A percentile compares a stretch with the other conserved stretches of the same genome.
These are phyloP conservation scores for Actias luna DNA, from an alignment of 2,888 invertebrate genomes.

Conservation along the genomic window DNA sequence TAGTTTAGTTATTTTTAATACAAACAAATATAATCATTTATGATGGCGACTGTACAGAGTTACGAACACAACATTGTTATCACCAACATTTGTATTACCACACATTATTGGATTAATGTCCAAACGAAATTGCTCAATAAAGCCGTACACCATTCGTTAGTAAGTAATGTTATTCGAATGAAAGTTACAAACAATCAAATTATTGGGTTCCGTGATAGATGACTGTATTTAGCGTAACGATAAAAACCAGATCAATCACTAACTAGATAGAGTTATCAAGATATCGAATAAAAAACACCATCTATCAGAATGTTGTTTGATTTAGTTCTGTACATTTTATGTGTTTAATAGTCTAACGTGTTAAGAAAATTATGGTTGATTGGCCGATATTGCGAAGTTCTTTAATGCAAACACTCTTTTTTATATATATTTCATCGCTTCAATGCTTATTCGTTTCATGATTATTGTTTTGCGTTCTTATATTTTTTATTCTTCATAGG, in stretches of 20 bases:
- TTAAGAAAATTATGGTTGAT: not conserved
- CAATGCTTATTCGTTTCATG: not conserved
- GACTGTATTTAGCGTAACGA: slow-evolving; percentile 32
- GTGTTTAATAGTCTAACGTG: not conserved
- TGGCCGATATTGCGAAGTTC: not conserved
- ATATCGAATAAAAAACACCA: not conserved
- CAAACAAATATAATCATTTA: not conserved
- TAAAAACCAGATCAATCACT: slow-evolving; percentile 18
- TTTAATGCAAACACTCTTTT: not conserved
- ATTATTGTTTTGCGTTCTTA: not conserved
- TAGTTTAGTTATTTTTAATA: not conserved
- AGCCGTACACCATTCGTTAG: slow-evolving; percentile 51
- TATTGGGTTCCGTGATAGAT: slow-evolving; percentile 45
- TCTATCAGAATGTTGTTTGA: not conserved
- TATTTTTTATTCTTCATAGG: not conserved
- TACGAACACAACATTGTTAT: slow-evolving; percentile 14
- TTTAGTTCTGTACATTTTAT: not conserved
- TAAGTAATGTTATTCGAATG: slow-evolving; percentile 35
- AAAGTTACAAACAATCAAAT: slow-evolving; percentile 36
- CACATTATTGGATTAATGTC: slow-evolving; percentile 50
- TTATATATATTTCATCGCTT: too few species aligned
- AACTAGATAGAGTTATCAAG: slow-evolving; percentile 9
- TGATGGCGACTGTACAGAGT: slow-evolving; percentile 15
- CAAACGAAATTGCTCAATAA: slow-evolving; percentile 62
- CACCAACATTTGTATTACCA: slow-evolving; percentile 16